Conservation (phyloP, 2,113 vertebrate genomes). For the Periophthalmus modestus region DNA sequence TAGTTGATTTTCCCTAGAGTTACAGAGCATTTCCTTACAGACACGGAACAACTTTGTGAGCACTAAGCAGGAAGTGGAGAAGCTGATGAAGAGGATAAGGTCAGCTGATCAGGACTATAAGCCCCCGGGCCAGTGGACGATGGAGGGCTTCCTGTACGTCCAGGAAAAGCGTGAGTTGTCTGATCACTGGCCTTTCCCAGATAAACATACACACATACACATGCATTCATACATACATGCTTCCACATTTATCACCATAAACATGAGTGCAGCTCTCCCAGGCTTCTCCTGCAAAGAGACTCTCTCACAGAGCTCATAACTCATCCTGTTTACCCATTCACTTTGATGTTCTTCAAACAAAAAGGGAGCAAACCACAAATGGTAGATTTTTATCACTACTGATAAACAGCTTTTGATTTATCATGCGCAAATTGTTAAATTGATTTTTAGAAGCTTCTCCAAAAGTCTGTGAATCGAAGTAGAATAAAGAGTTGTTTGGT, state of each 20-base stretch:
- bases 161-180: constrained; percentile 94
- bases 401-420: constrained; percentile 65
- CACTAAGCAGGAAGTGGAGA: constrained; percentile 97
- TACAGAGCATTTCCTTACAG: constrained; percentile 68
- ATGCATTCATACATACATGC: constrained; percentile 21
- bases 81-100: constrained; percentile 95
- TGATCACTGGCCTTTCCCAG: not conserved
- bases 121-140: constrained; percentile 93
- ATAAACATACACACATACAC: not conserved
- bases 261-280: constrained; percentile 57
- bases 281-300: constrained; percentile 47
- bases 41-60: constrained; percentile 98
- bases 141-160: constrained; percentile 97
- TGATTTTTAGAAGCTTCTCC: constrained; percentile 58
- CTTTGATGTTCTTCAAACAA: constrained; percentile 66
- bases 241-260: constrained; percentile 66
- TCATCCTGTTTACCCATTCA: constrained; percentile 61
- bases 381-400: constrained; percentile 51
- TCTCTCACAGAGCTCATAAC: constrained; percentile 54
- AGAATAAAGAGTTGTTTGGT: constrained; percentile 12
- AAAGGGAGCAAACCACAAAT: constrained; percentile 38
- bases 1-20: not conserved
- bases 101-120: constrained; percentile 93
- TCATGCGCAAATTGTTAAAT: constrained; percentile 53
- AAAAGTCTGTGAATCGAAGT: constrained; percentile 37